These are phyloP conservation scores for Sarcophilus harrisii DNA, from an alignment of 2,797 vertebrate genomes.

Conservation along the genomic window DNA sequence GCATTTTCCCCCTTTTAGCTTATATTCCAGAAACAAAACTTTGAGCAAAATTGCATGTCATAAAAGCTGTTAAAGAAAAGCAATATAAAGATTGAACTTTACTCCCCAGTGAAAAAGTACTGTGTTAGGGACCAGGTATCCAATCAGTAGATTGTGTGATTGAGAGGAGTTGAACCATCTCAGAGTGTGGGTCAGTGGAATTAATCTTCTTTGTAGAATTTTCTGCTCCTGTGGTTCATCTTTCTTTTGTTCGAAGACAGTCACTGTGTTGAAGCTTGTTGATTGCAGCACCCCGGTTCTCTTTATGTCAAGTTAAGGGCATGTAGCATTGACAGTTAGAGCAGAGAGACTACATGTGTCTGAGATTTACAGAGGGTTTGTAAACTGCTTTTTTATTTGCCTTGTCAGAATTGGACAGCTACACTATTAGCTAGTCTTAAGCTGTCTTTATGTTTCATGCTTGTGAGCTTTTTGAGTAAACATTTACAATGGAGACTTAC, in stretches of 20 bases:
- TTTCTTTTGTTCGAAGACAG: slow-evolving; percentile 29
- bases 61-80: slow-evolving; percentile 16
- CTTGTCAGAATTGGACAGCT: slow-evolving; percentile 13
- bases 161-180: slow-evolving; percentile 18
- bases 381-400: background rate
- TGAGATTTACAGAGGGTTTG: background rate
- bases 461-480: slow-evolving; percentile 37
- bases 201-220: background rate
- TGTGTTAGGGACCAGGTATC: slow-evolving; percentile 20
- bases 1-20: background rate
- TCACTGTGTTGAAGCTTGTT: background rate
- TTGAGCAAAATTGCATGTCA: background rate
- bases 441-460: slow-evolving; percentile 21
- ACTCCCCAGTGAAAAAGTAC: slow-evolving; percentile 11
- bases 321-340: background rate
- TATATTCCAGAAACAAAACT: slow-evolving; percentile 14
- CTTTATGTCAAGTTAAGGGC: background rate
- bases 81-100: slow-evolving; percentile 35
- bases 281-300: background rate
- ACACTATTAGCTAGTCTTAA: slow-evolving; percentile 12
- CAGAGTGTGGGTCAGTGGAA: slow-evolving; percentile 5
- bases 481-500: background rate
- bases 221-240: slow-evolving; percentile 38
- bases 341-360: too few species aligned
- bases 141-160: slow-evolving; percentile 25